Conservation (phyloP, 2,113 vertebrate genomes). For the Oceanodroma tethys region DNA sequence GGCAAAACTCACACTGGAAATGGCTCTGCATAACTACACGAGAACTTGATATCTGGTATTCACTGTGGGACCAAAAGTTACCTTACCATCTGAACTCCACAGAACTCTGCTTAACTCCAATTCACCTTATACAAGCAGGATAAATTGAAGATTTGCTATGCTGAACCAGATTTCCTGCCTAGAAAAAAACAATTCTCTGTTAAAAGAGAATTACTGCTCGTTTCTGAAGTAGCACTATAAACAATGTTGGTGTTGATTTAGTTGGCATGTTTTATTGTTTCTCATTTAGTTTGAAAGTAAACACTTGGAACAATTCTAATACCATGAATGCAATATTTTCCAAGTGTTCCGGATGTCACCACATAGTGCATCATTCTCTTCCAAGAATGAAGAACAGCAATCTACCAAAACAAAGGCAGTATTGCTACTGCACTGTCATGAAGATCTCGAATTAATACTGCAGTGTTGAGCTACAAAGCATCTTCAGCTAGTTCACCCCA, state of each 20-base stretch:
- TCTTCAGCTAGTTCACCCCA: not conserved
- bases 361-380: slow-evolving; percentile 15
- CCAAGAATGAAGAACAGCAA: not conserved
- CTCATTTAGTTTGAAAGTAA: slow-evolving; percentile 21
- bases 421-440: not conserved
- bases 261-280: not conserved
- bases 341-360: not conserved
- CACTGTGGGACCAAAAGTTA: not conserved
- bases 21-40: not conserved
- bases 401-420: slow-evolving; percentile 23
- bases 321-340: not conserved
- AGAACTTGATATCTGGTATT: not conserved
- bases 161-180: not conserved
- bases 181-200: not conserved
- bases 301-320: slow-evolving; percentile 36
- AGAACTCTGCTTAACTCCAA: not conserved
- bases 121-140: not conserved
- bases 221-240: not conserved
- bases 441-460: not conserved
- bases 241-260: slow-evolving; percentile 15
- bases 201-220: not conserved
- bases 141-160: not conserved
- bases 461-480: not conserved
- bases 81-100: not conserved
- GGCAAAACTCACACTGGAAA: not conserved